Conservation (phyloP, 1,140 invertebrate genomes). For the Prorops nasuta region DNA sequence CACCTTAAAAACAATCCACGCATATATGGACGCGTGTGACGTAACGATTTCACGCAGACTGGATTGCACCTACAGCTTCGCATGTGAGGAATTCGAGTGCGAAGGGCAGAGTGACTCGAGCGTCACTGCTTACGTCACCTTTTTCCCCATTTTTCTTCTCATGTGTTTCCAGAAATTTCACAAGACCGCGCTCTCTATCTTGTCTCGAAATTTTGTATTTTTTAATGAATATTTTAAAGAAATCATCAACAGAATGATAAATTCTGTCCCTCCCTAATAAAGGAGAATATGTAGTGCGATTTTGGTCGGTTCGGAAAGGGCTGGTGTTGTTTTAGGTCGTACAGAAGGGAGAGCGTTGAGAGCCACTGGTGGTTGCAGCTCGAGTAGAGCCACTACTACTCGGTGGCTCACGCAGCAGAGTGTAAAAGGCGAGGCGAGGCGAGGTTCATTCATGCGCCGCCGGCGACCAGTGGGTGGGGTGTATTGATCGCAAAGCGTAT, state of each 20-base stretch:
- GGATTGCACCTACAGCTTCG: constrained; percentile 8
- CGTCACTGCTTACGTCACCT: constrained; percentile 17
- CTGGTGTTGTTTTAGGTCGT: too few relatives aligned
- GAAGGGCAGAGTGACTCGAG: constrained; percentile 23
- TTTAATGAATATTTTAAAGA: background rate
- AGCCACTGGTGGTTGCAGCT: too few relatives aligned
- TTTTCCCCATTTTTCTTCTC: constrained; percentile 3
- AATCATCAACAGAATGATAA: too few relatives aligned
- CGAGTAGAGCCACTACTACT: too few relatives aligned
- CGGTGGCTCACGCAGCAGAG: too few relatives aligned
- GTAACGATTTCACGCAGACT: constrained; percentile 12
- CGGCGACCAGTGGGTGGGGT: constrained; percentile 49
- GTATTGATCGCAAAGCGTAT: constrained; percentile 51
- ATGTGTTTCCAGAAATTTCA: too few relatives aligned
- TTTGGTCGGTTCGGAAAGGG: too few relatives aligned
- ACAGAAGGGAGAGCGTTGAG: too few relatives aligned
- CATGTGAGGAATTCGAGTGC: constrained; percentile 21
- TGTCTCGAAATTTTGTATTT: background rate
- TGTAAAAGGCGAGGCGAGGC: constrained; percentile 49
- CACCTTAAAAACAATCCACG: too few relatives aligned
- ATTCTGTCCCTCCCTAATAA: too few relatives aligned
- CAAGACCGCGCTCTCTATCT: too few relatives aligned
- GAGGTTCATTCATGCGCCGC: constrained; percentile 54
- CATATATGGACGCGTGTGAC: constrained; percentile 23
- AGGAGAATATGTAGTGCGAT: too few relatives aligned